These are phyloP conservation scores for Erebia aethiops DNA, from an alignment of 2,888 invertebrate species.

Conservation along the genomic window DNA sequence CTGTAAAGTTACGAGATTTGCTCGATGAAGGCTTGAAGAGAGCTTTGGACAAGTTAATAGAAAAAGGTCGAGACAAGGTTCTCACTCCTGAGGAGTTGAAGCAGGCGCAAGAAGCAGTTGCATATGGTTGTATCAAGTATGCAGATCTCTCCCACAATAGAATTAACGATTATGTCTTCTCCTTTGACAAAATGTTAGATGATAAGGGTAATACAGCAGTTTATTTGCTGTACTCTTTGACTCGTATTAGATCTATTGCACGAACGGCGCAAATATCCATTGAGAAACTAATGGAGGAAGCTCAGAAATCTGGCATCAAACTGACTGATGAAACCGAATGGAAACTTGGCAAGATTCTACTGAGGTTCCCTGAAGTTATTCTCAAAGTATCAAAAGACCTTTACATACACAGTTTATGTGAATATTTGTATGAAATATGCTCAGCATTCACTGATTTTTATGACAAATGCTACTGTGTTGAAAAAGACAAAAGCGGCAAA, in stretches of 20 bases:
- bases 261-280: slow-evolving; percentile 88
- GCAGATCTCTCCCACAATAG: slow-evolving; percentile 97
- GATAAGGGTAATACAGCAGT: slow-evolving; percentile 99
- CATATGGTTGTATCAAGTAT: slow-evolving; percentile 99
- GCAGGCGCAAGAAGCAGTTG: slow-evolving; percentile 94
- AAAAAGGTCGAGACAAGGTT: slow-evolving; percentile 93
- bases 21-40: slow-evolving; percentile 95
- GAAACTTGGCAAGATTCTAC: slow-evolving; percentile 94
- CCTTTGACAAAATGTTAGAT: slow-evolving; percentile 99
- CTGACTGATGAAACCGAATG: slow-evolving; percentile 96
- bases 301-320: slow-evolving; percentile 83
- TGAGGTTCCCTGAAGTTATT: slow-evolving; percentile 94
- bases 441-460: slow-evolving; percentile 98
- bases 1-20: slow-evolving; percentile 92
- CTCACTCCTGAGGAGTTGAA: slow-evolving; percentile 91
- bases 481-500: slow-evolving; percentile 92
- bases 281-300: slow-evolving; percentile 84
- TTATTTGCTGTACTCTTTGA: slow-evolving; percentile 96
- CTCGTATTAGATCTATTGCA: slow-evolving; percentile 95
- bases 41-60: slow-evolving; percentile 90
- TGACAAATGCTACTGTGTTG: slow-evolving; percentile 98
- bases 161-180: slow-evolving; percentile 97
- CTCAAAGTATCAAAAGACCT: slow-evolving; percentile 92
- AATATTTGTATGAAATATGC: slow-evolving; percentile 97
- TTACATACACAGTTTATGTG: slow-evolving; percentile 94